Conservation (phyloP, 2,797 vertebrate genomes). For the Falco novaeseelandiae region DNA sequence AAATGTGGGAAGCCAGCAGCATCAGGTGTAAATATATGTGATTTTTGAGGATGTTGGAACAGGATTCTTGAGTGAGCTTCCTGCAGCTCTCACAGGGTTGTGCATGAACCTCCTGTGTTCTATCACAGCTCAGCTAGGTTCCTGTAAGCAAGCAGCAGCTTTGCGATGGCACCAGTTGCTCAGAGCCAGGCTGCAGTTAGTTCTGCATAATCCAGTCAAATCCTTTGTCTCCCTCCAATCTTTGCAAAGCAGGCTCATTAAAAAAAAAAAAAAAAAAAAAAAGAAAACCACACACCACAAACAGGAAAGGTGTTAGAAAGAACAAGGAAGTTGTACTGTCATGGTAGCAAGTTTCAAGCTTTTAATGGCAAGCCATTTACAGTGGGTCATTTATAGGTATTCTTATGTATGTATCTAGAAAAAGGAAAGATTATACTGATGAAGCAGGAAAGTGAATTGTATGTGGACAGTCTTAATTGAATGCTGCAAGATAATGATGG, state of each 20-base stretch:
- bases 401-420: not conserved
- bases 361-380: not conserved
- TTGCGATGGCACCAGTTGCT: not conserved
- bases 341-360: not conserved
- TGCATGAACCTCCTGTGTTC: not conserved
- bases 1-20: not conserved
- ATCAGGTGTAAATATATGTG: not conserved
- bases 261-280: not conserved
- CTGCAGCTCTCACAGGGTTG: not conserved
- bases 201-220: not conserved
- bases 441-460: not conserved
- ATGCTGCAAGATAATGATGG: constrained; percentile 7
- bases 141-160: not conserved
- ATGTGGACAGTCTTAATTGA: constrained; percentile 25
- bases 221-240: not conserved
- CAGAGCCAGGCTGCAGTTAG: not conserved
- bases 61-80: not conserved
- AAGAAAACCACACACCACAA: not conserved
- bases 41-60: not conserved
- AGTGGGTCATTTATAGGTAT: not conserved
- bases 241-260: not conserved
- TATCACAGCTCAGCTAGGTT: not conserved
- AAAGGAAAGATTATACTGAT: not conserved
- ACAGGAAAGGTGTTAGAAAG: not conserved
- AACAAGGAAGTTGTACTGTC: not conserved